Evolutionary conservation across 2,113 vertebrate species (phyloP).

Genomic region (Pan troglodytes): NHGRI_mPanTro3-v2.1_pri NC_072398.2:65003501-65004000

Average conservation of each 20-base stretch:
- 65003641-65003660: not conserved
- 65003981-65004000: conserved; percentile 41
- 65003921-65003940: not conserved
- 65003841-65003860: not conserved
- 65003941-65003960: conserved; percentile 18
- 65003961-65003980: not conserved
- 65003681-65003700: not conserved
- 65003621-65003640: not conserved
- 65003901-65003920: conserved; percentile 46
- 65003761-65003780: conserved; percentile 49
- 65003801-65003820: conserved; percentile 50
- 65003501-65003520: not conserved
- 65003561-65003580: not conserved
- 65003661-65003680: not conserved
- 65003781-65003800: not conserved
- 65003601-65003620: not conserved
- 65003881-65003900: conserved; percentile 52
- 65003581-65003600: too few relatives aligned
- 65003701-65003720: not conserved
- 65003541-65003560: not conserved
- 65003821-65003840: conserved; percentile 24
- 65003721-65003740: not conserved
- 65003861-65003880: conserved; percentile 65
- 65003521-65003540: not conserved
- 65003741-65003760: not conserved